Percentiles rank a stretch among this genome's conserved stretches.
Conservation (phyloP, 2,888 invertebrate species). For the Loripinus fragilis region DNA sequence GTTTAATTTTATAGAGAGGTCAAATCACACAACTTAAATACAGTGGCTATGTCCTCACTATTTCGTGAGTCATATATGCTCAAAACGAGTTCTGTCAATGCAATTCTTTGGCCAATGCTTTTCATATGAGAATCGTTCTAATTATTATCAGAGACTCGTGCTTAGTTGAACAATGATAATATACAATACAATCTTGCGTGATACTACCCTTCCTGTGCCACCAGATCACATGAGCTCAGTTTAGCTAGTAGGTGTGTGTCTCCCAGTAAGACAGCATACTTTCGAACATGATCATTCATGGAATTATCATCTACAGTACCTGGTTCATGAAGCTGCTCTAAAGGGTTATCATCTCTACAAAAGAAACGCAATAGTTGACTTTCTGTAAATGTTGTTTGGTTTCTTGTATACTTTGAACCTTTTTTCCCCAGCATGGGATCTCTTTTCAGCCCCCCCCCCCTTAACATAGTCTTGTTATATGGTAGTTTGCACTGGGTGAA, state of each 20-base stretch:
- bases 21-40: background rate
- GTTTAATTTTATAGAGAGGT: background rate
- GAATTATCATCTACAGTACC: background rate
- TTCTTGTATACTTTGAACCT: background rate
- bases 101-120: background rate
- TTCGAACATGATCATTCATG: background rate
- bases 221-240: background rate
- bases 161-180: background rate
- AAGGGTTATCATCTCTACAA: background rate
- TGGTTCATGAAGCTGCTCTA: background rate
- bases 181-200: background rate
- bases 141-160: background rate
- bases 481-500: background rate
- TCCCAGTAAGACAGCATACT: background rate
- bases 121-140: background rate
- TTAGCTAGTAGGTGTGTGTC: background rate
- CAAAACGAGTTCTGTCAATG: background rate
- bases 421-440: background rate
- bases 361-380: background rate
- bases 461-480: background rate
- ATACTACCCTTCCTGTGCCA: background rate
- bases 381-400: background rate
- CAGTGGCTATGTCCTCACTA: background rate
- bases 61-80: background rate
- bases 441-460: background rate